Evolutionary conservation across 2,113 vertebrate species (phyloP).

Genomic region (Sinosuthora webbiana): DNA sequence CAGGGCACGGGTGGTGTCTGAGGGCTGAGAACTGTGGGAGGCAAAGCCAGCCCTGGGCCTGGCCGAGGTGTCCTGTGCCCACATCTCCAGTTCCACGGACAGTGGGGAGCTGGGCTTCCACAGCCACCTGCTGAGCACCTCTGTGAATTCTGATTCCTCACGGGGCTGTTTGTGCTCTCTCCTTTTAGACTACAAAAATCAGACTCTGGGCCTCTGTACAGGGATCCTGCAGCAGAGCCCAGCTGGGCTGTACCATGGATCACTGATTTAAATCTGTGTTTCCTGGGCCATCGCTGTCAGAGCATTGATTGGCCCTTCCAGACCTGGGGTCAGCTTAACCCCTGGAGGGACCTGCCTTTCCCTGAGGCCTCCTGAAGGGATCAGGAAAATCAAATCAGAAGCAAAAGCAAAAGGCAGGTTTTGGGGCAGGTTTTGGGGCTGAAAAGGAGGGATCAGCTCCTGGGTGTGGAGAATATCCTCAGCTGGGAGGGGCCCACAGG

Average conservation of each 20-base stretch:
- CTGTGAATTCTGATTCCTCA: too few species aligned
- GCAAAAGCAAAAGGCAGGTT: neutral
- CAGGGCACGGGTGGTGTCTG: fast-evolving
- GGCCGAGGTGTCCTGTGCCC: neutral
- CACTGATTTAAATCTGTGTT: neutral
- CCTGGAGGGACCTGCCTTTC: neutral
- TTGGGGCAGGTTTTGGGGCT: neutral
- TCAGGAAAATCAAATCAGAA: neutral
- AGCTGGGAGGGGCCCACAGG: neutral
- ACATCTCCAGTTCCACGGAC: fast-evolving
- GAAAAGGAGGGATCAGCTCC: neutral
- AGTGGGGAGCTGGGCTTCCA: neutral
- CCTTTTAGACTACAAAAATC: neutral
- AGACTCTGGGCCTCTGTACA: neutral
- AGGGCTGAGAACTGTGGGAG: fast-evolving
- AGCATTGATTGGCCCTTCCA: neutral
- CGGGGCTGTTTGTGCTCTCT: neutral
- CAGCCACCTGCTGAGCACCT: fast-evolving
- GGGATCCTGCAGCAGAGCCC: neutral
- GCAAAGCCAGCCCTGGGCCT: fast-evolving
- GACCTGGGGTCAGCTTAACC: neutral
- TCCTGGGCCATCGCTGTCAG: neutral
- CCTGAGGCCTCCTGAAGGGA: neutral
- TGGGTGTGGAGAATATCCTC: neutral
- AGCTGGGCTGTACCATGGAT: neutral